phyloP scores from a whole-genome alignment of 2,888 invertebrate genomes.

The Diplazon laetatorius region DNA sequence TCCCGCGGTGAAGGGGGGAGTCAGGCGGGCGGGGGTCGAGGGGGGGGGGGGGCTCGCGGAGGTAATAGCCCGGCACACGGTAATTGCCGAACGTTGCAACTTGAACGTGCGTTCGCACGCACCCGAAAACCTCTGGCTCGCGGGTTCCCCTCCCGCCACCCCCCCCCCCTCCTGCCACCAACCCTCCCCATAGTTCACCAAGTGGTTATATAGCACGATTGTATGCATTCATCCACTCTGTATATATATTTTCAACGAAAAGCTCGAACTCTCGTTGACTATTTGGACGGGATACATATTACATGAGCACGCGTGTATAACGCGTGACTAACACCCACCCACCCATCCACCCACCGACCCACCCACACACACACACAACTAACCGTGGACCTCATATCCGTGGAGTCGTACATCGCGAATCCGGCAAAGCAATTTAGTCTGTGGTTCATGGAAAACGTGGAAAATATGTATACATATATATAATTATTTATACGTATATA shows the following conservation, averaged over 20 bases:
- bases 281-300: conserved; percentile 42
- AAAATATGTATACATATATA: too few species aligned
- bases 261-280: conserved; percentile 28
- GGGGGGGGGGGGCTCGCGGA: conserved; percentile 45
- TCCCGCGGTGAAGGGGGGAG: too few species aligned
- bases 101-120: conserved; percentile 61
- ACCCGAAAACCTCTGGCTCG: conserved; percentile 24
- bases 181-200: neutral
- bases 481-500: too few species aligned
- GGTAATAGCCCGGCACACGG: conserved; percentile 58
- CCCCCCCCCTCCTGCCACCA: neutral
- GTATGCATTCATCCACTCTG: conserved; percentile 24
- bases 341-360: too few species aligned
- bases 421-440: conserved; percentile 33
- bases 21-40: conserved; percentile 39
- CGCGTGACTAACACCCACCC: neutral
- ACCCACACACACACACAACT: too few species aligned
- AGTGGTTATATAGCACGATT: conserved; percentile 23
- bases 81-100: conserved; percentile 62
- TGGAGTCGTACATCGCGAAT: neutral
- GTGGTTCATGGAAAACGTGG: conserved; percentile 14
- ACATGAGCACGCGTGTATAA: conserved; percentile 28
- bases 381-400: neutral
- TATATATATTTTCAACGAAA: conserved; percentile 34
- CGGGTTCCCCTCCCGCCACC: neutral